Base-by-base conservation (phyloP, 2,888 invertebrate species). In the Eupithecia subfuscata region DNA sequence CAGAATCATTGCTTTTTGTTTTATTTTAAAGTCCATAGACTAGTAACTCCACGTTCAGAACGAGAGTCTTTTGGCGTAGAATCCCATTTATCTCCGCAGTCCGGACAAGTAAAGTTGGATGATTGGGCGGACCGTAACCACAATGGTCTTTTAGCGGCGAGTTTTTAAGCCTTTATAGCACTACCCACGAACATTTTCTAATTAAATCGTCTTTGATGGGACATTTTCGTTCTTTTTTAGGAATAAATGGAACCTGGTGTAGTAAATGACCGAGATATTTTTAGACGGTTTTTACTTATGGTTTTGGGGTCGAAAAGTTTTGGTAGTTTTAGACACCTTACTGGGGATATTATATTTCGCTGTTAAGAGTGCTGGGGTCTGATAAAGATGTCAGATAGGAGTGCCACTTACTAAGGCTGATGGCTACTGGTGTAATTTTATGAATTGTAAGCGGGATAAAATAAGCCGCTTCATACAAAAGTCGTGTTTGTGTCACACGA, bases 81-180 rank as follows among this genome's bases (percentile, higher is more conserved):
- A 88, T 87, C 84, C 85, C 87, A 87, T 88, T 87, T 88, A 83
- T 83, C 82, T 80, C 78, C 78, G 81, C 85, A 82, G 84, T 83
- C 82, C 83, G 82, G 84, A 85, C 82, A 83, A 85, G 83, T 84
- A 82, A 85, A 87, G 78, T 82, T 74, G 82, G 81, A 84, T 87
- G 87, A 86, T 87, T 87, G 85, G 83, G 81, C 82, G 78, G 79
- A 80, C 82, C 78, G 80, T 22, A 78, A 78, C 82, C 80, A 79
- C 83, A 79, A 80, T 79, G 81, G 79, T 80, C 81, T 82, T 77
- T 74, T 65, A 73, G 56, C 71, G 72, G 73, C 72, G 40, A 68
- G 65, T 71, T 72, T 73, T 77, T 70, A 70, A 77, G 73, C 73
- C 45, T 70, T 74, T 74, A 74, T 43, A 40, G 37, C 48, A 74